Base-by-base conservation (phyloP, 2,888 invertebrate genomes). In the Podotricha telesiphe region DNA sequence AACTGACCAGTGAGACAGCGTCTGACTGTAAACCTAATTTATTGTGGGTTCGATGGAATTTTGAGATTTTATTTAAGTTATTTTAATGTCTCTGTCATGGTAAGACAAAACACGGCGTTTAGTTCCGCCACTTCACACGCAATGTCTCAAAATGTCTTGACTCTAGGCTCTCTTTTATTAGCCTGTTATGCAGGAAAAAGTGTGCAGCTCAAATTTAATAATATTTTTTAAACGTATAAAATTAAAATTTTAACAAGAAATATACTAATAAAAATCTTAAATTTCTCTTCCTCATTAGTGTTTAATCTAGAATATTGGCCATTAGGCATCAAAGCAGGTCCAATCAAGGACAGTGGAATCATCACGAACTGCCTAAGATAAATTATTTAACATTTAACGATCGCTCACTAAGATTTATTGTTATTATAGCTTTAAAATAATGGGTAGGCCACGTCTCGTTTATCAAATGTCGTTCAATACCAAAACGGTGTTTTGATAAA, bases 371-470 rank as follows among this genome's bases (percentile, higher is more conserved):
- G 51, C 34, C 50, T 53, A 13, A 51, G 8, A 66, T 40, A 68
- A 40, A 68, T 68, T 64, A 42, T 48, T 50, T 62, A 5, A 64
- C 13, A 61, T 42, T 53, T 64, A 47, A 19, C 47, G 50, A 67
- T 70, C 64, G 45, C 67, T 70, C 70, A 65, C 37, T 19, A 67
- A 51, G 53, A 67, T 64, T 67, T 67, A 70, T 67, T 37, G 70
- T 64, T 20, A n/a, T n/a, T n/a, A 47, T 67, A 19, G 56, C 20
- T 67, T 28, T 62, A 19, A 50, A 28, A 66, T 66, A 66, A 40
- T 69, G 28, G 51, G 20, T 42, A 50, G 66, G 61, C 69, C 62
- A 58, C 34, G 65, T 66, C 13, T 67, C 11, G 42, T 45, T 45
- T 11, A 67, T 67, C 2, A 48, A 64, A 55, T 45, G 45, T 48